These are phyloP conservation scores for Oligia strigilis DNA, from an alignment of 2,888 invertebrate species.

Conservation along the genomic window DNA sequence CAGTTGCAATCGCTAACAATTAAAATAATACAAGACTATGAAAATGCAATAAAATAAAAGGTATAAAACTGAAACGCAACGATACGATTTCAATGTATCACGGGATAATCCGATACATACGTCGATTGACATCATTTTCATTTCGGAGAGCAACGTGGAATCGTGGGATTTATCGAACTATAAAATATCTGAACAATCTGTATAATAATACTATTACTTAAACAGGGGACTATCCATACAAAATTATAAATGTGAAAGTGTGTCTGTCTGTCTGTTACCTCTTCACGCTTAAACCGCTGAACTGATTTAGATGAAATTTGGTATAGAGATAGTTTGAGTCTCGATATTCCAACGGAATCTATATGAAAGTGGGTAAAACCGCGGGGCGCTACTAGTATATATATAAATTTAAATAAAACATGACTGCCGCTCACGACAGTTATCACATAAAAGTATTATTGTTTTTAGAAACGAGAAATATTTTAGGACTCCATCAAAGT, in stretches of 20 bases:
- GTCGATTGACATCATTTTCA: conserved; percentile 24
- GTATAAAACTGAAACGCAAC: background rate
- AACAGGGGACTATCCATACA: background rate
- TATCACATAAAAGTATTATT: background rate
- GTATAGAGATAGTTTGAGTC: no score
- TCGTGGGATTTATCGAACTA: conserved; percentile 28
- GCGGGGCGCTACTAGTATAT: no score
- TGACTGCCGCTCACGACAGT: background rate
- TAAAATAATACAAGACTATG: background rate
- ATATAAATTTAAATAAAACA: background rate
- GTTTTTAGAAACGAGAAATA: background rate
- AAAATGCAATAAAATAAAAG: background rate
- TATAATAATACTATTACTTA: background rate
- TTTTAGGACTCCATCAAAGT: conserved; percentile 8
- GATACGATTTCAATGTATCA: conserved; percentile 15
- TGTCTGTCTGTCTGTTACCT: no score
- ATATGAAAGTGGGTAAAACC: no score
- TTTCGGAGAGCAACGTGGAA: conserved; percentile 10
- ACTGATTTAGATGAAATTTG: no score
- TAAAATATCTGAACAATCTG: conserved; percentile 19
- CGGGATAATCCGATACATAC: conserved; percentile 5
- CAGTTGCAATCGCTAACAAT: background rate
- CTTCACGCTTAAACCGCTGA: no score
- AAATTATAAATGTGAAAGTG: no score
- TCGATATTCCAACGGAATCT: no score